Base-by-base conservation (phyloP, 2,113 vertebrate genomes). In the Poicephalus gulielmi region DNA sequence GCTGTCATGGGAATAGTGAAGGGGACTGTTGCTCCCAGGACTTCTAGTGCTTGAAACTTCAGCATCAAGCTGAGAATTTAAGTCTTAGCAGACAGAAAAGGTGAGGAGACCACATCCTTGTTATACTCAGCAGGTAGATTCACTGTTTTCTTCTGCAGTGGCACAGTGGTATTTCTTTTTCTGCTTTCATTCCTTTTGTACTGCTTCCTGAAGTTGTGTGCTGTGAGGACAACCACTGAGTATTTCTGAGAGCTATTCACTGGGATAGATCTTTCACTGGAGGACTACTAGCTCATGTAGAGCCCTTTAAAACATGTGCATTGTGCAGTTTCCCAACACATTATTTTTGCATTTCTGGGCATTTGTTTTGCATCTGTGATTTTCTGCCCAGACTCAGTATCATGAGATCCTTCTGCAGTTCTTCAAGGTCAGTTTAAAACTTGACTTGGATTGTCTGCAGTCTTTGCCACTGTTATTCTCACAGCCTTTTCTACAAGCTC, bases 401-500 rank as follows among this genome's bases (percentile, higher is more conserved):
- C 77, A 13, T 92, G 89, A 96, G 66, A 85, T 84, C 77, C 57
- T 89, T 89, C 81, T 87, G 86, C 94, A 82, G 52, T 84, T 96
- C 93, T 94, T 95, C 91, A 95, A 95, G 91, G 89, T 95, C 91
- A 66, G 11, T 73, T 89, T 82, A 69, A 95, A 91, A 89, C 84
- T 83, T 95, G 74, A 89, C 93, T 89, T 79, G 86, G 66, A 78
- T 91, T 94, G 84, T 94, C 77, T 95, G 70, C 82, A 92, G 59
- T 47, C 93, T 89, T 95, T 95, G 89, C 81, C 87, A 91, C 91
- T 95, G 91, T 91, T 96, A 82, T 33, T 87, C 93, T 95, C 74
- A 64, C 93, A 91, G 89, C 78, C 88, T 92, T 89, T 95, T 83
- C 74, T 78, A 41, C 1, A 0, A 73, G 81, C 89, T 88, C 66